A percentile compares a stretch with the other conserved stretches of the same genome.
Conservation (phyloP, 2,113 vertebrate species). For the Callipepla squamata region DNA sequence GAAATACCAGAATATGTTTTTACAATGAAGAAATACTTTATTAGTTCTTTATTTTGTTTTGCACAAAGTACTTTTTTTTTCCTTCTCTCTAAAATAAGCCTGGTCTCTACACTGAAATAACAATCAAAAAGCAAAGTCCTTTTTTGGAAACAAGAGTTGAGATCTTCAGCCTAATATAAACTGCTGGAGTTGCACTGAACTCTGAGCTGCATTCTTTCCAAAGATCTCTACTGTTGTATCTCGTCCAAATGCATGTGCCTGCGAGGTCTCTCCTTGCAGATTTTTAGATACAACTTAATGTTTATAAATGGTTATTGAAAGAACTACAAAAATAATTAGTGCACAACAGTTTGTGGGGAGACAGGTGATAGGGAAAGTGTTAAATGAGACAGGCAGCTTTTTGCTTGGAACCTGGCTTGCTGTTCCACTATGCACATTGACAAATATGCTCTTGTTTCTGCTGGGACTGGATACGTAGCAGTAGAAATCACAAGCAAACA, state of each 20-base stretch:
- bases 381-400: background rate
- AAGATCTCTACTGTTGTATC: background rate
- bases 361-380: accelerated
- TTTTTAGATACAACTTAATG: background rate
- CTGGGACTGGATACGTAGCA: background rate
- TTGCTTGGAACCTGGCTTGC: background rate
- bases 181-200: background rate
- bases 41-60: background rate
- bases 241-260: background rate
- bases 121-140: background rate
- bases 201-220: background rate
- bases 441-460: background rate
- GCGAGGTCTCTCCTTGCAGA: accelerated
- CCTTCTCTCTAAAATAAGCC: background rate
- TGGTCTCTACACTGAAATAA: background rate
- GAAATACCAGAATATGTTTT: background rate
- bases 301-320: background rate
- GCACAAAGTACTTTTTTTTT: background rate
- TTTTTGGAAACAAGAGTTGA: background rate
- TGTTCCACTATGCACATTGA: background rate
- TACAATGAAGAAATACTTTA: background rate
- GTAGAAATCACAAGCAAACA: background rate
- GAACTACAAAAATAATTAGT: background rate
- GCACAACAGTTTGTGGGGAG: background rate
- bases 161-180: background rate